Base-by-base conservation (phyloP, 2,888 invertebrate genomes). In the Tortricodes alternella region DNA sequence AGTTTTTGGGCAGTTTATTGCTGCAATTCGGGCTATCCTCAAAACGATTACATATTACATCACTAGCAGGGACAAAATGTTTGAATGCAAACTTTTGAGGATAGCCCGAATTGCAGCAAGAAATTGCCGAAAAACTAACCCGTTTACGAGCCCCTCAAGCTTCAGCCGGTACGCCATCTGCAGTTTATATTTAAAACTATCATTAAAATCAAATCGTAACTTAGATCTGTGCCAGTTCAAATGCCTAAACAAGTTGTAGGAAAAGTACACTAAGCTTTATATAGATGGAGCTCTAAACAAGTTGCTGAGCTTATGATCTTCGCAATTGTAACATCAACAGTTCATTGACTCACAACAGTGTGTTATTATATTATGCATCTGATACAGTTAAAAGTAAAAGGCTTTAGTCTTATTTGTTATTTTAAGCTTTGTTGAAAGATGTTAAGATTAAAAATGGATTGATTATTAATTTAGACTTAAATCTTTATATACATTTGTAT, bases 361-460 rank as follows among this genome's bases (percentile, higher is more conserved):
- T 8, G 11, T 27, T 27, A 43, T n/a, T 43, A 44, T 27, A 43
- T n/a, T 43, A 44, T 44, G 29, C n/a, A 18, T 44, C 9, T 27
- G 4, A 11, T 29, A 9, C 29, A 2, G 11, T 29, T 11, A 29
- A 29, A 29, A 11, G 29, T 29, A 1, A n/a, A 27, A 27, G 27
- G 9, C n/a, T 8, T 29, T n/a, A 4, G 29, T 5, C 21, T 21
- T 21, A 4, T 11, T 5, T 3, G 1, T 29, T 3, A 29, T 29
- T n/a, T 2, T 1, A 29, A 11, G n/a, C 29, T 29, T 29, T 29
- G n/a, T 27, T 27, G 9, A 27, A n/a, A 0, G 9, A 27, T 27
- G 27, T 27, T 27, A n/a, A 29, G 29, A 11, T 29, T 9, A 29
- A 29, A 4, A 5, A 4, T 29, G 4, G n/a, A n/a, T 0, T 11